A percentile compares a stretch with the other conserved stretches of the same genome.
These are phyloP conservation scores for Xiphias gladius DNA, from an alignment of 2,113 vertebrate genomes.

Conservation along the genomic window DNA sequence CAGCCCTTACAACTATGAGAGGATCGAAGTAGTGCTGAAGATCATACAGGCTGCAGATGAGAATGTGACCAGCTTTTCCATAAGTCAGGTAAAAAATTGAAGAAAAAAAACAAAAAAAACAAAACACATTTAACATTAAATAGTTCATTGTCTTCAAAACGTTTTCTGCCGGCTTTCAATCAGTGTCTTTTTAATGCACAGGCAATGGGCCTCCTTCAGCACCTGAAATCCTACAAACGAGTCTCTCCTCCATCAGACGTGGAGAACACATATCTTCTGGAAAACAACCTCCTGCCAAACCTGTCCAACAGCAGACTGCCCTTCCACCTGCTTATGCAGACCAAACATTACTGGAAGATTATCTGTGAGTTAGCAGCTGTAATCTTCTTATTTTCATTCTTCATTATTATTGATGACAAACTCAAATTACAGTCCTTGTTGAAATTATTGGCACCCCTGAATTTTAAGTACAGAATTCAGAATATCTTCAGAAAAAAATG, in stretches of 20 bases:
- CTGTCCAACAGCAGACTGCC: conserved; percentile 89
- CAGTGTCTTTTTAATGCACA: conserved; percentile 56
- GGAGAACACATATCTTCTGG: conserved; percentile 90
- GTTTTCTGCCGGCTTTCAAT: background rate
- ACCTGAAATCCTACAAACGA: conserved; percentile 92
- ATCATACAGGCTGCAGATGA: conserved; percentile 91
- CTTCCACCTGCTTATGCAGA: conserved; percentile 94
- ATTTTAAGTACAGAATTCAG: too few relatives aligned
- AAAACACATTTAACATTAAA: background rate
- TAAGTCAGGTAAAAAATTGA: conserved; percentile 90
- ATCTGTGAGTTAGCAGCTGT: conserved; percentile 85
- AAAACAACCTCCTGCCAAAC: conserved; percentile 85
- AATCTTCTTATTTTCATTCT: background rate
- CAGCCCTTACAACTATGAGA: conserved; percentile 96
- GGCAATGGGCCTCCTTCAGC: conserved; percentile 92
- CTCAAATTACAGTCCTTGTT: background rate
- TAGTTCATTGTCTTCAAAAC: background rate
- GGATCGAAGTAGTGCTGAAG: conserved; percentile 90
- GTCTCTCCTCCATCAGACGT: conserved; percentile 88
- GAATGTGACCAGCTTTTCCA: conserved; percentile 84
- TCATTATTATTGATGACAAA: background rate
- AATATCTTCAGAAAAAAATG: too few relatives aligned
- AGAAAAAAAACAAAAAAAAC: background rate
- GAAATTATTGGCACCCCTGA: too few relatives aligned
- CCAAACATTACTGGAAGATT: conserved; percentile 91